Evolutionary conservation across 2,888 invertebrate genomes (phyloP).

Genomic region (Amphipoea oculea): DNA sequence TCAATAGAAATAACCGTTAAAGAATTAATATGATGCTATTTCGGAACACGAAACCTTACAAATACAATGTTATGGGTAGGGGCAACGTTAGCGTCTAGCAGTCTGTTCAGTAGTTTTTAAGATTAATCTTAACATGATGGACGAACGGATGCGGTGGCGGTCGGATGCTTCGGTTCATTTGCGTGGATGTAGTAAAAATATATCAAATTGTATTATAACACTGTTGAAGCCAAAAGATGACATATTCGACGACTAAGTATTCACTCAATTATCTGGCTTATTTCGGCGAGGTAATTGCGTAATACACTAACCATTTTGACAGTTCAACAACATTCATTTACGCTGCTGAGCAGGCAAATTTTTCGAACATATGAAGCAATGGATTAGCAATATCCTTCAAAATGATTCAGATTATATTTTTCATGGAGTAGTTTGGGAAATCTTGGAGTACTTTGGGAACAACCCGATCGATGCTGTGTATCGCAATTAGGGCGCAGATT

Average conservation of each 20-base stretch:
- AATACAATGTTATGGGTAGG: background rate
- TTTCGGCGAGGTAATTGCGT: background rate
- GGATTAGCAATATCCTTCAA: background rate
- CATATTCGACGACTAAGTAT: background rate
- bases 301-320: background rate
- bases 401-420: background rate
- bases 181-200: constrained; percentile 1
- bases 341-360: background rate
- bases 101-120: background rate
- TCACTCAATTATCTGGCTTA: background rate
- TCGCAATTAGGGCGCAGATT: background rate
- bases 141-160: background rate
- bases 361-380: background rate
- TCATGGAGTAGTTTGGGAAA: no score
- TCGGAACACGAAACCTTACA: constrained; percentile 10
- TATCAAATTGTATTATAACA: constrained; percentile 2
- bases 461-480: background rate
- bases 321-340: background rate
- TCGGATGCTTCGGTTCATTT: background rate
- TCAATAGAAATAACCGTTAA: background rate
- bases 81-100: background rate
- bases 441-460: no score
- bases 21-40: background rate
- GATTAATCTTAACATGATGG: background rate
- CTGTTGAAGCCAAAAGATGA: background rate